A percentile compares a stretch with the other conserved stretches of the same genome.
Evolutionary conservation across 1,140 invertebrate species (phyloP).

Genomic region (Harpegnathos saltator): DNA sequence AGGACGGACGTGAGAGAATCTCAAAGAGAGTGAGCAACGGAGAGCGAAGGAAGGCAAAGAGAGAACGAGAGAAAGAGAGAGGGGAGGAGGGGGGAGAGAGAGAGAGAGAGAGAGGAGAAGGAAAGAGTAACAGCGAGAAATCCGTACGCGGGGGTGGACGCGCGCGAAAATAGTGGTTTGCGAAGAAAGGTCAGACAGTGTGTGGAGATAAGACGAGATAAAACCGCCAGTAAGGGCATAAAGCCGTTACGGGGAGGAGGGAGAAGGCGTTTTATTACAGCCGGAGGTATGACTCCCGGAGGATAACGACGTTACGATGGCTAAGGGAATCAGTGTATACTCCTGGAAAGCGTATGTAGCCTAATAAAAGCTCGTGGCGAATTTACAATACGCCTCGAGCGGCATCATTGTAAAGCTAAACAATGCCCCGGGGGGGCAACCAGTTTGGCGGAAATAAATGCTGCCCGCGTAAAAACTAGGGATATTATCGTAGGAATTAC

Average conservation of each 20-base stretch:
- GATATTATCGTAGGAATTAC: neutral
- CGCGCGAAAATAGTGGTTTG: conserved; percentile 24
- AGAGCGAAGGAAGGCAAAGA: conserved; percentile 11
- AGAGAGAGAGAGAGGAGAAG: neutral
- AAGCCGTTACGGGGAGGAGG: neutral
- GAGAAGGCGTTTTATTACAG: conserved; percentile 32
- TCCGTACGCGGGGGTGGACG: neutral
- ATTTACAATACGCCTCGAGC: neutral
- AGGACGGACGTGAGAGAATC: conserved; percentile 51
- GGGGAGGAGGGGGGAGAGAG: conserved; percentile 29
- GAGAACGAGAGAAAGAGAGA: neutral
- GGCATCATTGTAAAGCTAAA: conserved; percentile 10
- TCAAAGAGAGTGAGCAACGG: too few relatives aligned
- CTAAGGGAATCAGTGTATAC: conserved; percentile 19
- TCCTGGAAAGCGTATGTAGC: conserved; percentile 13
- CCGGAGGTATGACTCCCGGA: conserved; percentile 20
- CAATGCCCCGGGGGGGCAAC: neutral
- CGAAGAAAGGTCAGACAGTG: conserved; percentile 33
- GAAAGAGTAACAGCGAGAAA: conserved; percentile 1
- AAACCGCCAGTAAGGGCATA: conserved; percentile 30
- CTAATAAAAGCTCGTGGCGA: conserved; percentile 17
- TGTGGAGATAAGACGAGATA: conserved; percentile 43
- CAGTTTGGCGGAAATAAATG: neutral
- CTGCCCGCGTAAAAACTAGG: neutral
- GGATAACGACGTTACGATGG: conserved; percentile 43